phyloP scores from a whole-genome alignment of 2,113 vertebrate genomes.

The Mesembrinibis cayennensis region DNA sequence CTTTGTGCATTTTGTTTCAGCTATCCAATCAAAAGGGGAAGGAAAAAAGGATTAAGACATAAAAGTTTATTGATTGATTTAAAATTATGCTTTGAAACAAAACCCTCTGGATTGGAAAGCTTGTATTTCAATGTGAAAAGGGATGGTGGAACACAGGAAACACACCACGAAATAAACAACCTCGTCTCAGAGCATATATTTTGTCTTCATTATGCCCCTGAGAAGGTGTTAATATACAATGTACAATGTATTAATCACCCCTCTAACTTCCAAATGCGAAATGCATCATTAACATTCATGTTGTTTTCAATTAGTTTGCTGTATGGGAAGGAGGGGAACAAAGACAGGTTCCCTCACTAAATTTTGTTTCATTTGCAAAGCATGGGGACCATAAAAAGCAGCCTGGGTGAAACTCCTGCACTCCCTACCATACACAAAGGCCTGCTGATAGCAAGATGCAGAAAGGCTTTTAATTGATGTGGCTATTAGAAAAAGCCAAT shows the following conservation, averaged over 20 bases:
- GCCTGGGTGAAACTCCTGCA: neutral
- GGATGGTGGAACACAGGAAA: neutral
- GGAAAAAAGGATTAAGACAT: neutral
- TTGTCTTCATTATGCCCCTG: conserved; percentile 72
- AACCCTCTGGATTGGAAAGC: neutral
- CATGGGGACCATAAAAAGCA: neutral
- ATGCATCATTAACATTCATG: conserved; percentile 82
- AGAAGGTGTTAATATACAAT: conserved; percentile 75
- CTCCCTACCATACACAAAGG: neutral
- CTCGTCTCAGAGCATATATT: conserved; percentile 53
- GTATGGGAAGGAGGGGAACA: conserved; percentile 47
- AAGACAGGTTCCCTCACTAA: conserved; percentile 2
- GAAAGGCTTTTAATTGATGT: neutral
- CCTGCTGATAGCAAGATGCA: neutral
- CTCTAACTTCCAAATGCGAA: conserved; percentile 75
- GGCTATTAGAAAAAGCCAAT: neutral
- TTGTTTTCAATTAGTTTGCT: conserved; percentile 75
- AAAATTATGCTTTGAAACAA: conserved; percentile 50
- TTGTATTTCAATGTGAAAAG: neutral
- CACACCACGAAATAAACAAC: conserved; percentile 42
- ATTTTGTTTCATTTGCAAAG: neutral
- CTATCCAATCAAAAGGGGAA: neutral
- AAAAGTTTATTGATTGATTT: conserved; percentile 48
- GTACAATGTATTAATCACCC: conserved; percentile 75
- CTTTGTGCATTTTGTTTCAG: neutral